Evolutionary conservation across 1,140 invertebrate genomes (phyloP).

Genomic region (Atta colombica): DNA sequence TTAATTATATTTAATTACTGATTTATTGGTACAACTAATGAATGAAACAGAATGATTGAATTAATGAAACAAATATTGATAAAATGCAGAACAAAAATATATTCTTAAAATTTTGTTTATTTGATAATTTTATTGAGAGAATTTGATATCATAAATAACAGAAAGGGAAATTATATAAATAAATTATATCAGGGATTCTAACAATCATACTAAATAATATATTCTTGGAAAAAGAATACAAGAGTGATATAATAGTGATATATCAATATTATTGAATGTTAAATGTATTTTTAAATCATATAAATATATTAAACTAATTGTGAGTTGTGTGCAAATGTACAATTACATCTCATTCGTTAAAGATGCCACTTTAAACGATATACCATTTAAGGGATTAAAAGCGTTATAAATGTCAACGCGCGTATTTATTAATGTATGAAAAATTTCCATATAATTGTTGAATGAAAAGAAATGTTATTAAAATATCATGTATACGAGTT

Average conservation of each 20-base stretch:
- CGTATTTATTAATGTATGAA: constrained; percentile 14
- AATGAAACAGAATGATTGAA: background rate
- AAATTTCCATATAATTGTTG: constrained; percentile 3
- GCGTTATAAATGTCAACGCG: background rate
- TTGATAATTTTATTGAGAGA: background rate
- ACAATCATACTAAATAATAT: constrained; percentile 5
- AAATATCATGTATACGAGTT: background rate
- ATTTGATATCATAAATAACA: background rate
- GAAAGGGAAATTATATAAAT: background rate
- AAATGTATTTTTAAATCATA: constrained; percentile 23
- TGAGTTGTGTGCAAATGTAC: constrained; percentile 1
- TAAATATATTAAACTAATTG: background rate
- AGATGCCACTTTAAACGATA: background rate
- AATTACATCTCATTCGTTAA: background rate
- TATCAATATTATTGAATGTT: constrained; percentile 25
- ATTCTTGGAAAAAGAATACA: constrained; percentile 10
- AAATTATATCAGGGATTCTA: constrained; percentile 5
- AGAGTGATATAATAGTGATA: background rate
- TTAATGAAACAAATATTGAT: background rate
- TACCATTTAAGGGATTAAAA: background rate
- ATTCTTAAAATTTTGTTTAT: background rate
- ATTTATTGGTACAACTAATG: background rate
- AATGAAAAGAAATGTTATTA: constrained; percentile 8
- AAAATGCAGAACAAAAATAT: background rate
- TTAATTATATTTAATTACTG: background rate